A percentile compares a stretch with the other conserved stretches of the same genome.
Evolutionary conservation across 2,888 invertebrate genomes (phyloP).

Genomic region (Agrochola circellaris): DNA sequence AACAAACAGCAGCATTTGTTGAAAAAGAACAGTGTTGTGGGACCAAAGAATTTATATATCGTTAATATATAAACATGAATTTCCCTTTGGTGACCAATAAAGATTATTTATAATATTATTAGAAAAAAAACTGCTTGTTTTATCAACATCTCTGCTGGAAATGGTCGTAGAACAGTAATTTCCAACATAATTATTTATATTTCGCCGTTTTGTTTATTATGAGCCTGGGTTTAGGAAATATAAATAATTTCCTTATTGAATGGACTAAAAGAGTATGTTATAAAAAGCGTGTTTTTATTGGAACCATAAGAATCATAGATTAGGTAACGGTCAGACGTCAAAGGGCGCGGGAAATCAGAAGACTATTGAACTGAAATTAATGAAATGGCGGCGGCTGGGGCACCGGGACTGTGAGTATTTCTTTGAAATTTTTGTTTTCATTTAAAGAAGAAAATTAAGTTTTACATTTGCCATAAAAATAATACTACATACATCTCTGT

Average conservation of each 20-base stretch:
- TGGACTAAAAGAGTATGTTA: neutral
- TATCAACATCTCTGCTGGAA: neutral
- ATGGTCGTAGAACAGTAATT: neutral
- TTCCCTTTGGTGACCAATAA: neutral
- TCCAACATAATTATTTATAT: neutral
- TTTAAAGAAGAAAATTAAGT: neutral
- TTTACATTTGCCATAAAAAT: neutral
- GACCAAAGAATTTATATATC: neutral
- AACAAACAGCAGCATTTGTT: neutral
- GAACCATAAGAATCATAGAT: neutral
- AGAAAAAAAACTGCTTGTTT: neutral
- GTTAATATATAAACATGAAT: neutral
- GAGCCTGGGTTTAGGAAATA: neutral
- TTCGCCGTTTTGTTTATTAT: constrained; percentile 4
- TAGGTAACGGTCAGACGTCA: constrained; percentile 1
- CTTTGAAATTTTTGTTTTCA: neutral
- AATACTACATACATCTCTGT: neutral
- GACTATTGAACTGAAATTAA: neutral
- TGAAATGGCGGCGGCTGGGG: neutral
- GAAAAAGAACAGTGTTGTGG: neutral
- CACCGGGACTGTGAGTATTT: constrained; percentile 38
- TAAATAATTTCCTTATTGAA: constrained; percentile 24
- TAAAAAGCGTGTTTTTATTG: neutral
- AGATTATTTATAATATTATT: constrained; percentile 2
- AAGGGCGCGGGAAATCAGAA: neutral